phyloP scores from a whole-genome alignment of 2,888 invertebrate genomes.

The Patella depressa region DNA sequence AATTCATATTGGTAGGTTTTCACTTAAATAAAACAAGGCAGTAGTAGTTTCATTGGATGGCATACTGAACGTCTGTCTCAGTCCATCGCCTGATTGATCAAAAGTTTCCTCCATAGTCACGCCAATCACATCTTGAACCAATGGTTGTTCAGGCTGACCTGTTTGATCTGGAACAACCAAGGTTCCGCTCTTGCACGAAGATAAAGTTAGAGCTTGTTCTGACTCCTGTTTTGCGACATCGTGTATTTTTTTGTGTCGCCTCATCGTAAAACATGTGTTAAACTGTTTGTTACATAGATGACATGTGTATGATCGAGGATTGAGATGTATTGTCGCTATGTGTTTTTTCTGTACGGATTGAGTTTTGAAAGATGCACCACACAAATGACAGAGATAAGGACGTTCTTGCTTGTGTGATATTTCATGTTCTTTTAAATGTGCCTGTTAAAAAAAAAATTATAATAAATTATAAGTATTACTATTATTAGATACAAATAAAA shows the following conservation, averaged over 20 bases:
- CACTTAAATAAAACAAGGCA: conserved; percentile 26
- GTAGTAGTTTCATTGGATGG: conserved; percentile 34
- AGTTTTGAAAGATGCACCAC: conserved; percentile 74
- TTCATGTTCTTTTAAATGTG: conserved; percentile 68
- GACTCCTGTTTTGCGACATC: conserved; percentile 19
- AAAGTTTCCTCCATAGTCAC: conserved; percentile 38
- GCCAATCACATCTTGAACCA: conserved; percentile 40
- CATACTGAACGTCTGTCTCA: conserved; percentile 33
- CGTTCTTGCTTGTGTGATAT: conserved; percentile 72
- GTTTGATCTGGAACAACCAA: not conserved
- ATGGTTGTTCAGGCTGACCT: conserved; percentile 15
- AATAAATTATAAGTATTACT: not conserved
- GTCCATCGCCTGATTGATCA: conserved; percentile 35
- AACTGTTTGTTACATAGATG: conserved; percentile 68
- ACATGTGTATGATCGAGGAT: conserved; percentile 69
- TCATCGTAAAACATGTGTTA: conserved; percentile 71
- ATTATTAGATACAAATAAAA: too few species aligned
- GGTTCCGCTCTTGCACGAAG: not conserved
- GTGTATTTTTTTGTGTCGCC: conserved; percentile 69
- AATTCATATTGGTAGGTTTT: conserved; percentile 15
- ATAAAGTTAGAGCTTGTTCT: not conserved
- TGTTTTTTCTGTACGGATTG: conserved; percentile 71
- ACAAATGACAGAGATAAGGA: conserved; percentile 74
- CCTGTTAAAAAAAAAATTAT: conserved; percentile 49
- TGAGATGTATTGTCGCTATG: conserved; percentile 70